Base-by-base conservation (phyloP, 1,140 invertebrate genomes). In the Coenobita brevimanus region DNA sequence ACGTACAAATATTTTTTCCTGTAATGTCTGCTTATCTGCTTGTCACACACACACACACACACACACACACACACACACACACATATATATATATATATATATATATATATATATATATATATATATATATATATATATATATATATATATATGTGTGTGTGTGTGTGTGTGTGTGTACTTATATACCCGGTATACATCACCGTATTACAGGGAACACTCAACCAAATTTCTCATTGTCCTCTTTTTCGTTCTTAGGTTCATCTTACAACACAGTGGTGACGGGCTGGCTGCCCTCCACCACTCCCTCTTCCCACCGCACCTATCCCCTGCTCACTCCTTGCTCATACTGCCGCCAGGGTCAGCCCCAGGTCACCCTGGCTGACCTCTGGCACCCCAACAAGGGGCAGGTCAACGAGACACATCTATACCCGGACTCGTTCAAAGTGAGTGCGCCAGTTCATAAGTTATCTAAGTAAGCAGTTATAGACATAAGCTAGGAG, bases 401-500 rank as follows among this genome's bases (percentile, higher is more conserved):
- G 17, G 30, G 54, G 2, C 36, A 50, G 3, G n/a, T 75, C 46
- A 36, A 8, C 8, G 50, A 41, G 1, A 73, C 43, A 38, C 30
- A 46, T 4, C 79, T 88, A 3, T 88, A 81, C 21, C 84, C 84
- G 0, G 85, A 88, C 24, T 64, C 46, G 4, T 88, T 88, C 33
- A 15, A 81, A 54, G 85, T 81, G 36, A 60, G 78, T 50, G 27
- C 17, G 13, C 0, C 36, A 30, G 38, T 6, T 30, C 38, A 73
- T 33, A 36, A 13, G 2, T 41, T 36, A 36, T 30, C n/a, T 13
- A n/a, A 13, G n/a, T 10, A 13, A 13, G 54, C 54, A 57, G 54
- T 57, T 57, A n/a, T n/a, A 57, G 54, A 13, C 10, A n/a, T 57
- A 57, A 57, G 10, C 10, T 10, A 13, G n/a, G 54, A 13, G 54